Base-by-base conservation (phyloP, 64 coral and sea anemone genomes). In the Pachyseris speciosa region DNA sequence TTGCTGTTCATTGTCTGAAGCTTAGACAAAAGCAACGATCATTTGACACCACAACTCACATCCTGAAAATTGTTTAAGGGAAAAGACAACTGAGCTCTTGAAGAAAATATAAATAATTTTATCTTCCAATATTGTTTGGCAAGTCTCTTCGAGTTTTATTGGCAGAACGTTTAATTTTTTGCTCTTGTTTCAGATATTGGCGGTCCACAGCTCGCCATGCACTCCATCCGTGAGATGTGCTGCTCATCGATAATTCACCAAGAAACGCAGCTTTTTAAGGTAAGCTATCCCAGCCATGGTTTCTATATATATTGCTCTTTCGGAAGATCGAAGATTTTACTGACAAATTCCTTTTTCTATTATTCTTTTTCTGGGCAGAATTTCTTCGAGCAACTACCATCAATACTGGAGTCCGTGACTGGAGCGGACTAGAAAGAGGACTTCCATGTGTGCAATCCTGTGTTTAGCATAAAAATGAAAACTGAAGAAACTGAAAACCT, bases 161-260 rank as follows among this genome's bases (percentile, higher is more conserved):
- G n/a, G n/a, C n/a, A n/a, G n/a, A 68, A 68, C 64, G 0, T 28
- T 7, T 1, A 70, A 70, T n/a, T 55, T 17, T 55, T 31, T 30
- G 3, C 16, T 80, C 31, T 79, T 3, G 4, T 45, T 80, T 84
- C 42, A 98, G 96, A 98, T 47, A 71, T 98, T 38, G 96, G 96
- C 41, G 94, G 93, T 61, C 93, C 93, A 17, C 96, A 98, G 51
- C 90, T 98, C 8, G 69, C 93, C 50, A 98, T 98, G 96, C 96
- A 98, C 58, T 98, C 96, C 12, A 95, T 95, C 75, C 89, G 93
- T 85, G 96, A 98, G 43, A 95, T 98, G 93, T 95, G 96, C 45
- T 94, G 96, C 28, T 75, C 94, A 0, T 95, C 93, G 1, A 89
- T 90, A 8, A 87, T 99, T 34, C 48, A 95, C 53, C 96, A 99